Percentiles rank a stretch among this genome's conserved stretches.
These are phyloP conservation scores for Strix uralensis DNA, from an alignment of 2,113 vertebrate species.

Conservation along the genomic window DNA sequence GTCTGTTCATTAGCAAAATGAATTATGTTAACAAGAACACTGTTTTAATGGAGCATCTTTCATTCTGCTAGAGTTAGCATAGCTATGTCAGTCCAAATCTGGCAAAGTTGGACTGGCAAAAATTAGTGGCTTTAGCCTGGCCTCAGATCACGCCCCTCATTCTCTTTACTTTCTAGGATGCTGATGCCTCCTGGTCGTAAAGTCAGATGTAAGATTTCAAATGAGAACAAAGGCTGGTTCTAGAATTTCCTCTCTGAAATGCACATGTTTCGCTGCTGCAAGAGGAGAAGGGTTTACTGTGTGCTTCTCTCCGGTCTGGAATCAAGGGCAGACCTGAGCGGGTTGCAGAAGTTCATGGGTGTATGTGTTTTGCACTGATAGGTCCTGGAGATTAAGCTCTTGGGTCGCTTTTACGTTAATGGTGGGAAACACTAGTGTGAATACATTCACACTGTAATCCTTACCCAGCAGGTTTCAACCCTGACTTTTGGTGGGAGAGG, in stretches of 20 bases:
- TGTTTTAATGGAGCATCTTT: neutral
- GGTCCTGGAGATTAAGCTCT: neutral
- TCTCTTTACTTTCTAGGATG: neutral
- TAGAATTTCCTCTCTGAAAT: neutral
- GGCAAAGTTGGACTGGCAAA: neutral
- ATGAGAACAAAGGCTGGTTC: neutral
- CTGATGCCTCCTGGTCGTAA: neutral
- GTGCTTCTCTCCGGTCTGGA: neutral
- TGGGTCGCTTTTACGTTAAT: neutral
- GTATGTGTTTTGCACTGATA: neutral
- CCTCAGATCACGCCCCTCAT: neutral
- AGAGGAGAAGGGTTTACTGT: neutral
- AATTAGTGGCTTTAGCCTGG: neutral
- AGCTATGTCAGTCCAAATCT: neutral
- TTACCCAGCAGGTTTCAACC: neutral
- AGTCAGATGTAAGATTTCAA: neutral
- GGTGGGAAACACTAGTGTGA: neutral
- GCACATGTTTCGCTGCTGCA: rapidly evolving
- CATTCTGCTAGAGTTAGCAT: neutral
- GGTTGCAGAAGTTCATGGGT: neutral
- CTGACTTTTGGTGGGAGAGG: neutral
- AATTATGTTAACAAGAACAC: neutral
- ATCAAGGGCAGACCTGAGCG: neutral
- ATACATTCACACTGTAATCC: neutral
- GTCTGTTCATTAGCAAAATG: neutral